Evolutionary conservation across 2,797 vertebrate genomes (phyloP), one percentile per base, ranked within the genome.

Genomic region (Periophthalmus magnuspinnatus): DNA sequence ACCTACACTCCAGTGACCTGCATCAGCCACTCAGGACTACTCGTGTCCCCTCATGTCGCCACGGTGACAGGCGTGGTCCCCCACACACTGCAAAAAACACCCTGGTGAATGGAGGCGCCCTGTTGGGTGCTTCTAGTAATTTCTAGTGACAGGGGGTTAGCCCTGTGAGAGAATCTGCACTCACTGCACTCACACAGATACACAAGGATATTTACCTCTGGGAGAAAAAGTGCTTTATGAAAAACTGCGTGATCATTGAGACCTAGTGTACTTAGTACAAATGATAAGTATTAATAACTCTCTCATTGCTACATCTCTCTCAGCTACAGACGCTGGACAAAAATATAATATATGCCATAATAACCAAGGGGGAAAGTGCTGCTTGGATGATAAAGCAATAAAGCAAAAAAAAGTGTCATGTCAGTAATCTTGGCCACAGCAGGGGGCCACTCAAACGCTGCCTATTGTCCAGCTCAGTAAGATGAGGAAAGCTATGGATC

Each of bases 1-100:
- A 88, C 83, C 84, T 77, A 78, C 85, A 83, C 81, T 78, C 85
- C 74, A 82, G 82, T 88, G 85, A 89, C 87, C 89, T 82, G 84
- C 82, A 87, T 89, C 74, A 69, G 81, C 16, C 19, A 84, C 78
- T 87, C 80, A 81, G 73, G 68, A 64, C 69, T 84, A 85, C 84
- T 77, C 33, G 24, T 71, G 77, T 80, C 76, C 77, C 76, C 28
- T 47, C 72, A 81, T 45, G 41, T 45, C 41, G 14, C 41, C 6
- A 50, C 9, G 19, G 82, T 80, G 84, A 82, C 69, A 80, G 83
- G 21, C 59, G 67, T 63, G 78, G 70, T 58, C 65, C 10, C 71
- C 68, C 62, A 54, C 17, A n/a, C 33, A 47, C 75, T 61, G 55
- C 0, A 65, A 84, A 82, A 86, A 81, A 86, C 57, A 72, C 80